These are phyloP conservation scores for Drosophila niveifrons DNA, from an alignment of 2,888 invertebrate genomes.

Conservation along the genomic window DNA sequence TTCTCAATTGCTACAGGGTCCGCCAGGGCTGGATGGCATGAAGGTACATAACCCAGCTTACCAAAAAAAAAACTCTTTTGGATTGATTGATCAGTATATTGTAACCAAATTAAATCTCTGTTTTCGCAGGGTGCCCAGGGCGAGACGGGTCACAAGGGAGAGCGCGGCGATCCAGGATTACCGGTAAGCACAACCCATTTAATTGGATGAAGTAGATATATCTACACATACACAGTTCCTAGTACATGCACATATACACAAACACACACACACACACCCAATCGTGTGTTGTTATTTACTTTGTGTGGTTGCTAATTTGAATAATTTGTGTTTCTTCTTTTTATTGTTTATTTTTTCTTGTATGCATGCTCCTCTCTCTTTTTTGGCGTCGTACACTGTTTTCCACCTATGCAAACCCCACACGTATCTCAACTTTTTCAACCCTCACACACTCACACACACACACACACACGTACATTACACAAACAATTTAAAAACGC, in stretches of 20 bases:
- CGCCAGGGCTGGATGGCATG: conserved; percentile 97
- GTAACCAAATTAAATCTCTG: conserved; percentile 1
- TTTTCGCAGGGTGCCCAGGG: conserved; percentile 94
- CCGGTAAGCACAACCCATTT: conserved; percentile 89
- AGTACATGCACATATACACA: conserved; percentile 5
- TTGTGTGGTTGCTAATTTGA: conserved; percentile 73
- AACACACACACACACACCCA: conserved; percentile 23
- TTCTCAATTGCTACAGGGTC: conserved; percentile 88
- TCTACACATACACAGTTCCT: conserved; percentile 26
- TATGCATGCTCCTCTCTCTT: conserved; percentile 62
- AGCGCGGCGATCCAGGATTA: conserved; percentile 96
- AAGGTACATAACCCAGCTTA: conserved; percentile 88
- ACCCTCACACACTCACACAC: conserved; percentile 27
- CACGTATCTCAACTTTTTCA: conserved; percentile 43
- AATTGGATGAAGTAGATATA: conserved; percentile 17
- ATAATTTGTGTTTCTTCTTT: conserved; percentile 70
- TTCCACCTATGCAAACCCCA: conserved; percentile 38
- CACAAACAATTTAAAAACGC: conserved; percentile 10
- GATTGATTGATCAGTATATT: conserved; percentile 9
- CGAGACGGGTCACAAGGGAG: conserved; percentile 96
- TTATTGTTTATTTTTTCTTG: conserved; percentile 43
- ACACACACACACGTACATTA: conserved; percentile 20
- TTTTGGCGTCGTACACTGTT: conserved; percentile 59
- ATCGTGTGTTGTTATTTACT: conserved; percentile 41
- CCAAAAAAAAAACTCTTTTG: conserved; percentile 13